A percentile compares a stretch with the other conserved stretches of the same genome.
Conservation (phyloP, 2,888 invertebrate genomes). For the Bembecia ichneumoniformis region DNA sequence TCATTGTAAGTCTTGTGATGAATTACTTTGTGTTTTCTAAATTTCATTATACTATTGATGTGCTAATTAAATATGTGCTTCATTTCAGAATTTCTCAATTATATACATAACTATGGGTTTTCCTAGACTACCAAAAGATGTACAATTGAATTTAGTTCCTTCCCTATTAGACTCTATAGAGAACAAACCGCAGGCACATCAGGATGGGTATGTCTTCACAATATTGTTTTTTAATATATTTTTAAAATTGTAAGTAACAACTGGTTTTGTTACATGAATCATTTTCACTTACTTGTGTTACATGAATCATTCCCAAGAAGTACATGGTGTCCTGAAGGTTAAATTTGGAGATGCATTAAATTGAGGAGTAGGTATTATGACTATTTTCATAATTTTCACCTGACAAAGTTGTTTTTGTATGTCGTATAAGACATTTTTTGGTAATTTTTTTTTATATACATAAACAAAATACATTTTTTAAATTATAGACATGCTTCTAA, state of each 20-base stretch:
- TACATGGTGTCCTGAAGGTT: no score
- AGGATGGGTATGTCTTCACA: constrained; percentile 77
- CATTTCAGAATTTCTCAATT: constrained; percentile 89
- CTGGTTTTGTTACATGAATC: constrained; percentile 2
- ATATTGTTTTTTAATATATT: background rate
- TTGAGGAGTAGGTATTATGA: no score
- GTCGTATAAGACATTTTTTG: no score
- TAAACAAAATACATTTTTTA: no score
- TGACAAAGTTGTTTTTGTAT: no score
- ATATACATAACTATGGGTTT: constrained; percentile 95
- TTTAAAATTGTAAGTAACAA: background rate
- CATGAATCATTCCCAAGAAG: no score
- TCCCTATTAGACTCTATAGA: constrained; percentile 82
- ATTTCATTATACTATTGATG: background rate
- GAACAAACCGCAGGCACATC: constrained; percentile 85
- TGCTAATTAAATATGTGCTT: no score
- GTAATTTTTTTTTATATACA: no score
- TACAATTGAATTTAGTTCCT: constrained; percentile 83
- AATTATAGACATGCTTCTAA: no score
- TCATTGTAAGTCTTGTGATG: constrained; percentile 73
- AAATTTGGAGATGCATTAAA: no score
- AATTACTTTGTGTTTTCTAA: background rate
- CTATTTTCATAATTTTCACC: background rate
- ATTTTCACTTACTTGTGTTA: background rate
- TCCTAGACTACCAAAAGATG: constrained; percentile 81